phyloP scores from a whole-genome alignment of 2,113 vertebrate genomes.

The Xiphophorus couchianus region DNA sequence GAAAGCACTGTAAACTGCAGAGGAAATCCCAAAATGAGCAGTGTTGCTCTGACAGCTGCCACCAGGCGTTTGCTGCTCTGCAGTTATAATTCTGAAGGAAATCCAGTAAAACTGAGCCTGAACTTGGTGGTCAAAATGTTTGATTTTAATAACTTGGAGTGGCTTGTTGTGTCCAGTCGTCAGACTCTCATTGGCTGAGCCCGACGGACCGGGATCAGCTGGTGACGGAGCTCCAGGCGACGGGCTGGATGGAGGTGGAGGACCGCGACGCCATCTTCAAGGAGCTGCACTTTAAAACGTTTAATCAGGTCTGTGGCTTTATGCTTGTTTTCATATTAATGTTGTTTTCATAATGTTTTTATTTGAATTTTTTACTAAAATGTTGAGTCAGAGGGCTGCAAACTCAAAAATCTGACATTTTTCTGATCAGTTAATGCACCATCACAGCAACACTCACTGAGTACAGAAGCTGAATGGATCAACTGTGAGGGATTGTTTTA shows the following conservation, averaged over 20 bases:
- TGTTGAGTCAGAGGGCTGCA: no score
- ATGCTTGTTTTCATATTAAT: not conserved
- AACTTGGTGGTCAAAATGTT: not conserved
- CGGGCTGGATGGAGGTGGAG: constrained; percentile 89
- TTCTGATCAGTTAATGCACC: no score
- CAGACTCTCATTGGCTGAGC: constrained; percentile 84
- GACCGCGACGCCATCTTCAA: constrained; percentile 93
- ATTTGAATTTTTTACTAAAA: no score
- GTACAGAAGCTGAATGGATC: no score
- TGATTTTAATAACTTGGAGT: not conserved
- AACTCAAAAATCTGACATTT: no score
- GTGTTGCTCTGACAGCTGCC: not conserved
- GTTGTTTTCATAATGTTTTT: not conserved
- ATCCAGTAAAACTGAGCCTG: not conserved
- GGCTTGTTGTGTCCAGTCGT: constrained; percentile 75
- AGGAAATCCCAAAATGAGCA: not conserved
- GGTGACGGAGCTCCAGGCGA: constrained; percentile 84
- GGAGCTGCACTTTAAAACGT: constrained; percentile 92
- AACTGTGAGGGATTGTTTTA: no score
- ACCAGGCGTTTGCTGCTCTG: not conserved
- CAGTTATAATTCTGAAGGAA: not conserved
- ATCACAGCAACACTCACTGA: no score
- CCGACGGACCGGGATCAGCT: constrained; percentile 87
- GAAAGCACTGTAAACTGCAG: not conserved
- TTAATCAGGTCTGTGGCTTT: constrained; percentile 86